Evolutionary conservation across 2,113 vertebrate genomes (phyloP).

Genomic region (Coregonus clupeaformis): DNA sequence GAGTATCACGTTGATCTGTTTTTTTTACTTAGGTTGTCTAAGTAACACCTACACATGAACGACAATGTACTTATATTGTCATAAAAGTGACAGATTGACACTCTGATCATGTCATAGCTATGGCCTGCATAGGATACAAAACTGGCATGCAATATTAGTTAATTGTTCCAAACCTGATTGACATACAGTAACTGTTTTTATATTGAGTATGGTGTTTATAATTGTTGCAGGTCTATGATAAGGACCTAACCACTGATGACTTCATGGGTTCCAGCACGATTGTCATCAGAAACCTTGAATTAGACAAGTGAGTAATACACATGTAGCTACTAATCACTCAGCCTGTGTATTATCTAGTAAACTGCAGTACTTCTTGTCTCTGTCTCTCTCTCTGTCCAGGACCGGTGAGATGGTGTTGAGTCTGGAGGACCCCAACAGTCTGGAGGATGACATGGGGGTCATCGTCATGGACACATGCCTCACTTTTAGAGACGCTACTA

Average conservation of each 20-base stretch:
- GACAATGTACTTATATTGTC: background rate
- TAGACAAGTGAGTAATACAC: constrained; percentile 80
- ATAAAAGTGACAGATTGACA: background rate
- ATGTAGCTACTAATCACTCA: background rate
- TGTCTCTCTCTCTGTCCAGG: constrained; percentile 61
- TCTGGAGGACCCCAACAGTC: constrained; percentile 88
- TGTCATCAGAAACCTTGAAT: constrained; percentile 76
- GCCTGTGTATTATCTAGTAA: too few relatives aligned
- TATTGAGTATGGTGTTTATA: background rate
- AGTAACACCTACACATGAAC: background rate
- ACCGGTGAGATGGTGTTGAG: constrained; percentile 79
- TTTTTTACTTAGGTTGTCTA: background rate
- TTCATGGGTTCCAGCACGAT: constrained; percentile 90
- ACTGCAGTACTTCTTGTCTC: background rate
- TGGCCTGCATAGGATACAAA: background rate
- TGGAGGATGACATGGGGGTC: constrained; percentile 90
- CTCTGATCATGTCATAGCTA: background rate
- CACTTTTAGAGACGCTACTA: constrained; percentile 82
- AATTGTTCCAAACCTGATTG: too few relatives aligned
- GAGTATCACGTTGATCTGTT: constrained; percentile 30
- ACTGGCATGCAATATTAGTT: background rate
- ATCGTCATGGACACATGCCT: constrained; percentile 84
- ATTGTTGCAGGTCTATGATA: constrained; percentile 87
- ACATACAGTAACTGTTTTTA: background rate
- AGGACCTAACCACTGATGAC: constrained; percentile 88